Evolutionary conservation across 1,140 invertebrate genomes (phyloP), one percentile per base, ranked within the genome.

Genomic region (Caenorhabditis tropicalis): DNA sequence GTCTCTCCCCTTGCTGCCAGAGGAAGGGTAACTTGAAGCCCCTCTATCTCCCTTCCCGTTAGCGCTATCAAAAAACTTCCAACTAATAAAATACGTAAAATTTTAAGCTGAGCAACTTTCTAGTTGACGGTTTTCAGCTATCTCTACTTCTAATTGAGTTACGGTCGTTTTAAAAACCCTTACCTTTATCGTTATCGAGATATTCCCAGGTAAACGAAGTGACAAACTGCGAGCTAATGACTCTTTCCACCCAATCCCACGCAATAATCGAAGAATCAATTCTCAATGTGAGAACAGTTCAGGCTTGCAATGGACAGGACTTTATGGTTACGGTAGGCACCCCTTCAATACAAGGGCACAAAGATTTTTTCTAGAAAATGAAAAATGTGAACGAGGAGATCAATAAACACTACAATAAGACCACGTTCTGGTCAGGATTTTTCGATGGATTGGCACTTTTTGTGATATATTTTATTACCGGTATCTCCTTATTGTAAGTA

Each of bases 241-340:
- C 21, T 5, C n/a, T 65, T 12, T 19, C 48, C 21, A 94, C 94
- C 2, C 92, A 93, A 82, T 95, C 95, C 0, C 94, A 95, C 27
- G 92, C 93, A 0, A 93, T 96, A 7, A 95, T 95, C 0, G 95
- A 96, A 89, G 95, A 96, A 90, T 94, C 94, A 0, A 88, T 96
- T 5, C 93, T 93, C 24, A 92, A 94, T 4, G 93, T 96, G 10
- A 92, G 94, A 29, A 96, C 95, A 0, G 95, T 96, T 0, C 93
- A 94, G 27, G 94, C 95, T 0, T 96, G 96, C 88, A 94, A 94
- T 82, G 95, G 95, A 10, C 94, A 96, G 90, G 86, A 92, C n/a
- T 56, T 85, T 24, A 94, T 94, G 86, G 51, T 87, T 51, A 31
- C 84, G 79, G 83, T 84, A 39, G 4, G 49, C n/a, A 10, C 24